Base-by-base conservation (phyloP, 2,113 vertebrate species). In the Labeo rohita region DNA sequence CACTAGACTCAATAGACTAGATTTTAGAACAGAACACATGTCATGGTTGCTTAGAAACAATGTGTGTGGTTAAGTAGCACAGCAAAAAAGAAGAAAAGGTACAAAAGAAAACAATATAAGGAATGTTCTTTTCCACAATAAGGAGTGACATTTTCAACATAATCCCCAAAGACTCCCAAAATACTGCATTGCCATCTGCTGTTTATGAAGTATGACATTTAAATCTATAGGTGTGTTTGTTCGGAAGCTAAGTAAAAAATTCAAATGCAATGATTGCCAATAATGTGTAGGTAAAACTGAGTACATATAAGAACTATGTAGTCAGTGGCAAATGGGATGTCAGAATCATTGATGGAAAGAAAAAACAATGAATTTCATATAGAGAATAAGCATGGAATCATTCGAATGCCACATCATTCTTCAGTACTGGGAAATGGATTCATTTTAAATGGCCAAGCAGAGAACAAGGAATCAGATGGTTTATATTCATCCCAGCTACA, bases 151-250 rank as follows among this genome's bases (percentile, higher is more conserved):
- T 87, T 89, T 89, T 79, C 5, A 7, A 78, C 63, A 11, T 85
- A 89, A 87, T 87, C 85, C 49, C 3, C 2, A 50, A 28, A 39
- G 68, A 75, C 43, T 77, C 80, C 43, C 13, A 70, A 28, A 61
- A 86, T 36, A 74, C 7, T 36, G 9, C 21, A 34, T 86, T 23
- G 63, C 15, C 65, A 56, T 84, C 54, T 75, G 15, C 49, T 43
- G 12, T 82, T 63, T 70, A 49, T 83, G 28, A 87, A 68, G 47
- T 12, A 63, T 85, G 87, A 87, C 85, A 86, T 85, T 86, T 85
- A 70, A 36, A 15, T 80, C 23, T 34, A 28, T 82, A 59, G 16
- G 52, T 70, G 8, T 80, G 15, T 77, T 83, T 76, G 18, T 47
- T 72, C 77, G 63, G 72, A 23, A 63, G 11, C 18, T 28, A 47